These are phyloP conservation scores for Antennarius maculatus DNA, from an alignment of 2,797 vertebrate genomes.

Conservation along the genomic window DNA sequence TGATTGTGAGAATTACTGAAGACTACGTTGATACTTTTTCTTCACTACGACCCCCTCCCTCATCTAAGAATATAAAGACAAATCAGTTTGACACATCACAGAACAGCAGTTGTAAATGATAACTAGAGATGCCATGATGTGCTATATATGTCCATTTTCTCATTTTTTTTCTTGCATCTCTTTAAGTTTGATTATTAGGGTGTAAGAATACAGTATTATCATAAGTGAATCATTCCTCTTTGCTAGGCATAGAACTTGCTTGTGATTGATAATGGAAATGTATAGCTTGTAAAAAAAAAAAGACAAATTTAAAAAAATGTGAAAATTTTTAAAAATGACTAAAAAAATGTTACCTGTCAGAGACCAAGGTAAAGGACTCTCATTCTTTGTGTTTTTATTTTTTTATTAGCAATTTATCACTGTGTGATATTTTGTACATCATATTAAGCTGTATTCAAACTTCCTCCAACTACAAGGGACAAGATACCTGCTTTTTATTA, in stretches of 20 bases:
- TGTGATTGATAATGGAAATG: slow-evolving; percentile 82
- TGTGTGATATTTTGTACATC: slow-evolving; percentile 93
- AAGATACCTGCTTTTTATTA: slow-evolving; percentile 83
- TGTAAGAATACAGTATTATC: slow-evolving; percentile 82
- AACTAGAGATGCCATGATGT: slow-evolving; percentile 69
- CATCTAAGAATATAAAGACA: slow-evolving; percentile 49
- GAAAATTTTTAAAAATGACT: slow-evolving; percentile 53
- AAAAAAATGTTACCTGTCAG: slow-evolving; percentile 67
- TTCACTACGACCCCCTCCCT: slow-evolving; percentile 26
- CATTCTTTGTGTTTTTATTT: slow-evolving; percentile 81
- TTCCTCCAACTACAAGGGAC: slow-evolving; percentile 83
- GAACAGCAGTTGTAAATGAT: slow-evolving; percentile 65
- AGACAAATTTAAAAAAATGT: slow-evolving; percentile 61
- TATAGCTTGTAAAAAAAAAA: slow-evolving; percentile 73
- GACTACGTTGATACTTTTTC: slow-evolving; percentile 14
- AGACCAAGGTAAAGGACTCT: slow-evolving; percentile 83
- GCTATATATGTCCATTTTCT: slow-evolving; percentile 78
- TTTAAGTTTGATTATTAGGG: slow-evolving; percentile 75
- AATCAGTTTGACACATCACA: slow-evolving; percentile 62
- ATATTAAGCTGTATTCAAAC: slow-evolving; percentile 85
- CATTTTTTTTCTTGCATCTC: slow-evolving; percentile 72
- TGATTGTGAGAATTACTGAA: slow-evolving; percentile 16
- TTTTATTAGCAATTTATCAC: slow-evolving; percentile 89
- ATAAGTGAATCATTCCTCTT: slow-evolving; percentile 79
- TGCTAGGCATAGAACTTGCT: slow-evolving; percentile 82